These are phyloP conservation scores for Dissostichus mawsoni DNA, from an alignment of 2,113 vertebrate genomes.

Conservation along the genomic window DNA sequence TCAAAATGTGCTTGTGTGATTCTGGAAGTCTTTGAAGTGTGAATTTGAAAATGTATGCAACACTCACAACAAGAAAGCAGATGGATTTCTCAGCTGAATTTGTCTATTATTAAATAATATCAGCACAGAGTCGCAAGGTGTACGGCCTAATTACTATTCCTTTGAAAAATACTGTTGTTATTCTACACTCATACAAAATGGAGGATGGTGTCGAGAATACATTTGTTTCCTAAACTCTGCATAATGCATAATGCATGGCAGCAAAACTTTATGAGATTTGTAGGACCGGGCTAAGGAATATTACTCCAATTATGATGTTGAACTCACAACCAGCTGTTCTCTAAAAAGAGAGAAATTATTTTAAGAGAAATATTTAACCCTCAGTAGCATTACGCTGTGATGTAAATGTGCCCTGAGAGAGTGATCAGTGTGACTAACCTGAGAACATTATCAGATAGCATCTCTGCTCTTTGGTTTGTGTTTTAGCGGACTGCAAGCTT, in stretches of 20 bases:
- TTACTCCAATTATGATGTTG: constrained; percentile 22
- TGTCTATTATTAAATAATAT: constrained; percentile 66
- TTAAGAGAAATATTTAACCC: not conserved
- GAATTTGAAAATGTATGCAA: constrained; percentile 55
- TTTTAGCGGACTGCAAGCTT: constrained; percentile 38
- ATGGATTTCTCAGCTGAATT: constrained; percentile 62
- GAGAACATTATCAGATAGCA: constrained; percentile 54
- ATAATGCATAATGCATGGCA: constrained; percentile 26
- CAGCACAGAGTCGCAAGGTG: constrained; percentile 49
- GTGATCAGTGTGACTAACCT: constrained; percentile 48
- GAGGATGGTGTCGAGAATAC: constrained; percentile 44
- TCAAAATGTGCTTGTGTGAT: constrained; percentile 56
- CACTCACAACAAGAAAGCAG: constrained; percentile 45
- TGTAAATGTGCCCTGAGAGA: constrained; percentile 21
- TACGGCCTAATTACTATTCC: constrained; percentile 71
- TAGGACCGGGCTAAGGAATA: not conserved
- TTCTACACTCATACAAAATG: constrained; percentile 54
- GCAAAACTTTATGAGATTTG: constrained; percentile 29
- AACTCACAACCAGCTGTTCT: constrained; percentile 19
- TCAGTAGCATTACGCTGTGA: constrained; percentile 10
- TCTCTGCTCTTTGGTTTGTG: constrained; percentile 28
- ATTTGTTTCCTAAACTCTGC: constrained; percentile 49
- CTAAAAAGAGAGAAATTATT: not conserved
- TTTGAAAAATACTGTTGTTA: constrained; percentile 56
- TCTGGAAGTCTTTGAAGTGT: constrained; percentile 65